phyloP scores from a whole-genome alignment of 2,113 vertebrate genomes.

The Takifugu bimaculatus region DNA sequence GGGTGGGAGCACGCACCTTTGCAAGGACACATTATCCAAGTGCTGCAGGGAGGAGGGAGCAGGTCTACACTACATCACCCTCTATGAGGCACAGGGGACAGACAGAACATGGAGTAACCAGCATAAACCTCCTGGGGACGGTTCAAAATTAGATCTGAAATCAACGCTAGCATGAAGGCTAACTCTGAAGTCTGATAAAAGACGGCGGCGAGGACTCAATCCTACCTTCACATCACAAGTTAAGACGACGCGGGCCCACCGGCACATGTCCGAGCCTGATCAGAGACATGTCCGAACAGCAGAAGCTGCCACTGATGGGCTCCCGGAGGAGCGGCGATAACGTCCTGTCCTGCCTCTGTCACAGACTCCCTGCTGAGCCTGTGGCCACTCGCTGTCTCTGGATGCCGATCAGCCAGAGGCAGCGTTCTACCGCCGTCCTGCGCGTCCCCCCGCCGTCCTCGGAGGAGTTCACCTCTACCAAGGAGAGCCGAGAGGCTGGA shows the following conservation, averaged over 20 bases:
- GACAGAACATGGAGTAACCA: too few species aligned
- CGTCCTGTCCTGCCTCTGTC: constrained; percentile 8
- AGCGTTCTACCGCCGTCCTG: constrained; percentile 42
- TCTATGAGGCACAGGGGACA: too few species aligned
- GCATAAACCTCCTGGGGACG: too few species aligned
- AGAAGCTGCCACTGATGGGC: background rate
- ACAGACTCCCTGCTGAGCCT: constrained; percentile 21
- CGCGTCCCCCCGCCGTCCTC: background rate
- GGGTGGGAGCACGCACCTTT: too few species aligned
- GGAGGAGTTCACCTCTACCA: constrained; percentile 41
- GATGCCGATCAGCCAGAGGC: constrained; percentile 12
- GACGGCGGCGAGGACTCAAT: too few species aligned
- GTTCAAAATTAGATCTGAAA: too few species aligned
- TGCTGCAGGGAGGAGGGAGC: too few species aligned
- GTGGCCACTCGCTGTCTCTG: constrained; percentile 42
- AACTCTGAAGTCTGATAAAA: too few species aligned
- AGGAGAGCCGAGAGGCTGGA: constrained; percentile 45
- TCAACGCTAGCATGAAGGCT: too few species aligned
- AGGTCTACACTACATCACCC: too few species aligned
- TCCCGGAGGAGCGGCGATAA: background rate
- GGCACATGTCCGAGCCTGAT: background rate
- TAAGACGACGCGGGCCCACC: constrained; percentile 4
- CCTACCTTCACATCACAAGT: constrained; percentile 33
- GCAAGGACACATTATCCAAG: too few species aligned
- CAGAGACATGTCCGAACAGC: constrained; percentile 8